Evolutionary conservation across 2,888 invertebrate species (phyloP), one percentile per base, ranked within the genome.

Genomic region (Ectropis crepuscularia): DNA sequence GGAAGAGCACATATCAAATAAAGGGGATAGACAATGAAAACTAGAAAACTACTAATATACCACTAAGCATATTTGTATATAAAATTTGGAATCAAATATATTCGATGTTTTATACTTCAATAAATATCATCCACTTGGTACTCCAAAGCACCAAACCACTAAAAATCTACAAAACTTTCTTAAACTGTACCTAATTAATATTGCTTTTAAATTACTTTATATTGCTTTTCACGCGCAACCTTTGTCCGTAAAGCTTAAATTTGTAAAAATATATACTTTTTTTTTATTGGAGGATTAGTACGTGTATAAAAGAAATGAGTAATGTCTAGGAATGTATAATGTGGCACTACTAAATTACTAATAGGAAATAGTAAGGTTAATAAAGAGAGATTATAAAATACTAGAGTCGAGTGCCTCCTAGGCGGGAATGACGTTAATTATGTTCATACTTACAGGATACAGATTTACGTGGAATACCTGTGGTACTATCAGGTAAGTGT

Each of bases 211-310:
- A 85, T 92, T 88, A 88, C 87, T 75, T 87, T 72, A 88, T 92
- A 92, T 92, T 92, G 92, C 92, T 92, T 91, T 79, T 77, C 67
- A 85, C 85, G 87, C 90, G 89, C 87, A 79, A 87, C 86, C 87
- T 75, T 86, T 83, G 84, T 85, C 83, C 75, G 71, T 76, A 74
- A 75, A 79, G 77, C 79, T 77, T 73, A 74, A 50, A 61, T 70
- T 77, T 80, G 78, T 81, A 83, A 85, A 83, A 83, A 82, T 80
- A 81, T 85, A 71, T 65, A 63, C 61, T 63, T 60, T 60, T 10
- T n/a, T 73, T 70, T 70, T 68, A 71, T 67, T 57, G 57, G 46
- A 65, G 65, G 63, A 57, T 63, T 54, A 74, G 74, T 78, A 76
- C 74, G 73, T 75, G 75, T 75, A 78, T 63, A 72, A 79, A 82